These are phyloP conservation scores for Mixornis gularis DNA, from an alignment of 2,113 vertebrate species.

Conservation along the genomic window DNA sequence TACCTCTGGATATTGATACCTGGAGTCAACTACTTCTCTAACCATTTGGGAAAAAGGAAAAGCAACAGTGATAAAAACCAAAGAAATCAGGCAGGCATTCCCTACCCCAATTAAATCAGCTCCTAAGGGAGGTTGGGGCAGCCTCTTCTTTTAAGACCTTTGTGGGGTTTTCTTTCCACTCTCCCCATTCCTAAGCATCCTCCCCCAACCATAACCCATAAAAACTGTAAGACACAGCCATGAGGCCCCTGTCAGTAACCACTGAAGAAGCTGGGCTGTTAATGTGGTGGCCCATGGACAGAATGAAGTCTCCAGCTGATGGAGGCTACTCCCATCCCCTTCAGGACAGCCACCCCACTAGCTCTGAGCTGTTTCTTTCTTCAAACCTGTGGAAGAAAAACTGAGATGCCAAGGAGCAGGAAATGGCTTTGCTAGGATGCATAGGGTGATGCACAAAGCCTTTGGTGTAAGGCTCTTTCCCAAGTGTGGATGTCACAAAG, in stretches of 20 bases:
- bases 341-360: neutral
- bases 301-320: neutral
- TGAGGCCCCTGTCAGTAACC: neutral
- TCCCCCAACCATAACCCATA: neutral
- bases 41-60: neutral
- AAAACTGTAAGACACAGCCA: neutral
- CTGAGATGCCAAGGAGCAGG: neutral
- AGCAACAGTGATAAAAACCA: neutral
- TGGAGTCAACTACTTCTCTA: neutral
- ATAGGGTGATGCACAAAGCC: neutral
- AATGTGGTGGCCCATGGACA: neutral
- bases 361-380: neutral
- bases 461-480: neutral
- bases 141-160: neutral
- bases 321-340: neutral
- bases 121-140: neutral
- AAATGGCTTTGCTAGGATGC: neutral
- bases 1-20: neutral
- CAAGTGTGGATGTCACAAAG: neutral
- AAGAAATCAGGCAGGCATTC: neutral
- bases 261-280: neutral
- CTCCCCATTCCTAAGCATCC: rapidly evolving
- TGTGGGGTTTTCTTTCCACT: neutral
- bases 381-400: neutral
- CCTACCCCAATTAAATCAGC: neutral